These are phyloP conservation scores for Okamejei kenojei DNA, from an alignment of 2,797 vertebrate species.

Conservation along the genomic window DNA sequence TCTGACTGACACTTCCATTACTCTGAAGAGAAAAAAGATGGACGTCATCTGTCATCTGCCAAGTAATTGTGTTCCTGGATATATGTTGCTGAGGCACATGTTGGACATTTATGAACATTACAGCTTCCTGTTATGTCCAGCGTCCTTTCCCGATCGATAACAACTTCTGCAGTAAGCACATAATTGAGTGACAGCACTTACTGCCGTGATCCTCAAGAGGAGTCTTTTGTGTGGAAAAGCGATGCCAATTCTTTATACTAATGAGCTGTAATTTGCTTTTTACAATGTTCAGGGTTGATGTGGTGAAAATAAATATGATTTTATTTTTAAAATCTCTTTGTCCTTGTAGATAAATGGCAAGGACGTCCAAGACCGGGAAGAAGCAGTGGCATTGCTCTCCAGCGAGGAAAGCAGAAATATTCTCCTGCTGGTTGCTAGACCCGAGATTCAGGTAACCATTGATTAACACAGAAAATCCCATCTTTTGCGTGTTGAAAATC, in stretches of 20 bases:
- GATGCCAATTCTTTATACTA: constrained; percentile 61
- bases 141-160: constrained; percentile 71
- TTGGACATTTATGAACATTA: constrained; percentile 79
- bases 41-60: constrained; percentile 83
- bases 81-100: constrained; percentile 69
- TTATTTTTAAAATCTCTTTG: constrained; percentile 45
- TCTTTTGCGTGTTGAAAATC: background rate
- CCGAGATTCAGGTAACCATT: constrained; percentile 77
- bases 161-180: constrained; percentile 59
- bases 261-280: constrained; percentile 61
- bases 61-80: constrained; percentile 93
- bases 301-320: constrained; percentile 61
- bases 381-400: constrained; percentile 81
- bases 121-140: constrained; percentile 66
- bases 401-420: constrained; percentile 79
- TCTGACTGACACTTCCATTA: constrained; percentile 88
- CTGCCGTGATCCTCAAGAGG: constrained; percentile 56
- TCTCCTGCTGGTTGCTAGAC: constrained; percentile 78
- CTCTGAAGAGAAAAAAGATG: constrained; percentile 85
- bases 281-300: constrained; percentile 57
- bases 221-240: constrained; percentile 53
- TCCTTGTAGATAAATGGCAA: constrained; percentile 84
- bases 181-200: constrained; percentile 68
- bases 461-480: background rate
- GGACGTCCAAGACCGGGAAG: constrained; percentile 82